Base-by-base conservation (phyloP, 1,140 invertebrate genomes). In the Drosophila murphyi region DNA sequence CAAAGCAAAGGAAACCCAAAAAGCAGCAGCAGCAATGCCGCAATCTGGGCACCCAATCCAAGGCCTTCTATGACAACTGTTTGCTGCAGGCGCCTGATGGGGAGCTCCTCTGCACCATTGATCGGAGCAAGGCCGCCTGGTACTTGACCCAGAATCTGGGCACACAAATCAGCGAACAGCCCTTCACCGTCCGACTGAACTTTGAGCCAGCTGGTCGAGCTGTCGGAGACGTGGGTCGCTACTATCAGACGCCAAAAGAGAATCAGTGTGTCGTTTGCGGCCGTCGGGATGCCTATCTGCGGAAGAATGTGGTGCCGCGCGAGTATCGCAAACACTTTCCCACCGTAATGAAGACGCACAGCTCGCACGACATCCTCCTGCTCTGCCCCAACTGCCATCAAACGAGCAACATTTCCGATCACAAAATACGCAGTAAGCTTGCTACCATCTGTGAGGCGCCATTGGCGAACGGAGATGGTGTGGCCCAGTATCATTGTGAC, bases 241-340 rank as follows among this genome's bases (percentile, higher is more conserved):
- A 96, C 92, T 97, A 97, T 80, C 94, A 95, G 48, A 94, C 95
- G 56, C 93, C 94, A 0, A 97, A 97, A 88, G 93, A 95, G 48
- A 97, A 98, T 92, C 94, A 94, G n/a, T 98, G 97, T 88, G 97
- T 97, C 4, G 97, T 97, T 0, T 98, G 97, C 92, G 97, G 97
- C 2, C 82, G 91, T 4, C 91, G 91, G 0, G 94, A 97, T 51
- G 95, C 95, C 0, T 97, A 96, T 77, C 95, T 96, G 39, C 93
- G 96, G 3, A 97, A 97, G 91, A 96, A 96, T 78, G 94, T 98
- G 37, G 96, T 98, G 43, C 97, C 97, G 0, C 94, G 95, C 64
- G 97, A 98, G 93, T 98, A 97, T 90, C 94, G 97, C 57, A 97
- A 96, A 93, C 95, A 96, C 91, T 97, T 97, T 86, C 97, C 97